These are phyloP conservation scores for Enoplosus armatus DNA, from an alignment of 2,797 vertebrate species.

Conservation along the genomic window DNA sequence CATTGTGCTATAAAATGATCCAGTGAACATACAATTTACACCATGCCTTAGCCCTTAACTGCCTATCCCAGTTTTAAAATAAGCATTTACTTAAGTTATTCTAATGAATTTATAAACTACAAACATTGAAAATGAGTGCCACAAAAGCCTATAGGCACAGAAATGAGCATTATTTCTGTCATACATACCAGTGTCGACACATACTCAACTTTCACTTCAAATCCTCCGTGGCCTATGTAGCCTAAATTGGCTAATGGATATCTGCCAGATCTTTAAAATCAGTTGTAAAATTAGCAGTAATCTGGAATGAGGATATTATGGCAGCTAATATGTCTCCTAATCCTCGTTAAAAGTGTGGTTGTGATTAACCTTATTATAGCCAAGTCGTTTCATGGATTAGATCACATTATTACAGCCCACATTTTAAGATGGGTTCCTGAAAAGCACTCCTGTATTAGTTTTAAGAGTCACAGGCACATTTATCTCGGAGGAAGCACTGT, in stretches of 20 bases:
- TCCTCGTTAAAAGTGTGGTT: conserved; percentile 67
- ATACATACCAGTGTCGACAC: neutral
- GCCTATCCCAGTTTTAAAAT: neutral
- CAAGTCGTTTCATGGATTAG: conserved; percentile 66
- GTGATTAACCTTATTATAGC: conserved; percentile 69
- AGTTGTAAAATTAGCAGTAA: conserved; percentile 76
- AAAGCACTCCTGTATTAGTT: conserved; percentile 39
- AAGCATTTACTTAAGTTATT: neutral
- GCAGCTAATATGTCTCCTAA: conserved; percentile 71
- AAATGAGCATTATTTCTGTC: conserved; percentile 2
- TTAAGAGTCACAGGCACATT: conserved; percentile 40
- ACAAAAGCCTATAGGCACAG: neutral
- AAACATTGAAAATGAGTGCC: neutral
- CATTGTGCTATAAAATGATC: conserved; percentile 2
- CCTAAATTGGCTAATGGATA: conserved; percentile 56
- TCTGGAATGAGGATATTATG: conserved; percentile 62
- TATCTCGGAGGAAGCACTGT: conserved; percentile 18
- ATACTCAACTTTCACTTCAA: conserved; percentile 45
- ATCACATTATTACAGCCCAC: conserved; percentile 61
- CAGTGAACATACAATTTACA: conserved; percentile 1
- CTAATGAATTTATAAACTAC: neutral
- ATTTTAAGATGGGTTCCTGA: conserved; percentile 31
- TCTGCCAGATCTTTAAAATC: conserved; percentile 72
- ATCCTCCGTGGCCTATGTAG: conserved; percentile 48
- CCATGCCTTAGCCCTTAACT: neutral